These are phyloP conservation scores for Cranoglanis bouderius DNA, from an alignment of 2,113 vertebrate species.

Conservation along the genomic window DNA sequence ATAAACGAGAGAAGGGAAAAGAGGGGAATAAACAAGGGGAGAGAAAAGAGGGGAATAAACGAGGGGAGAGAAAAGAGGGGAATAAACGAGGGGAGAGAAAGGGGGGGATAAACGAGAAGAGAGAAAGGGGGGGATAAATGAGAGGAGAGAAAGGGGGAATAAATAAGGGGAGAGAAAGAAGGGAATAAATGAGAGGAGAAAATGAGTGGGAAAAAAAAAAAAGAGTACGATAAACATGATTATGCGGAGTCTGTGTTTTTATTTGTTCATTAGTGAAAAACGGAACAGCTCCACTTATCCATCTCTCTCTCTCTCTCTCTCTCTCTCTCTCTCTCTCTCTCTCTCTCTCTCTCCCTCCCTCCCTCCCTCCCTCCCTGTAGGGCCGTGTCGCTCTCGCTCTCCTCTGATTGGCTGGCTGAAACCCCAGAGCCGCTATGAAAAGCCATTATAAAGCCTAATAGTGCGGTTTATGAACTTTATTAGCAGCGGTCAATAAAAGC, in stretches of 20 bases:
- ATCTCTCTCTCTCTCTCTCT: conserved; percentile 1
- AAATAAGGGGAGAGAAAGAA: not conserved
- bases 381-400: not conserved
- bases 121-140: not conserved
- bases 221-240: not conserved
- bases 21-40: not conserved
- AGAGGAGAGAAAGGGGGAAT: not conserved
- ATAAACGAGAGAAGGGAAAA: not conserved
- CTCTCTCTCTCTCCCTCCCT: not conserved
- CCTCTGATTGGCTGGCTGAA: conserved; percentile 31
- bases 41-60: not conserved
- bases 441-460: conserved; percentile 13
- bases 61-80: not conserved
- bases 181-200: too few relatives aligned
- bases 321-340: not conserved
- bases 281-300: not conserved
- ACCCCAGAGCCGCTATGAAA: conserved; percentile 9
- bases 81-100: not conserved
- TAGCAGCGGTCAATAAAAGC: not conserved
- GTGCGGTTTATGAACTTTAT: not conserved
- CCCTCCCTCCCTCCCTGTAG: conserved; percentile 17
- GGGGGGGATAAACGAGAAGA: too few relatives aligned
- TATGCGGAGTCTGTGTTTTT: not conserved
- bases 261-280: conserved; percentile 23
- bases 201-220: not conserved